Evolutionary conservation across 2,113 vertebrate genomes (phyloP), one percentile per base, ranked within the genome.

Genomic region (Cebidichthys violaceus): DNA sequence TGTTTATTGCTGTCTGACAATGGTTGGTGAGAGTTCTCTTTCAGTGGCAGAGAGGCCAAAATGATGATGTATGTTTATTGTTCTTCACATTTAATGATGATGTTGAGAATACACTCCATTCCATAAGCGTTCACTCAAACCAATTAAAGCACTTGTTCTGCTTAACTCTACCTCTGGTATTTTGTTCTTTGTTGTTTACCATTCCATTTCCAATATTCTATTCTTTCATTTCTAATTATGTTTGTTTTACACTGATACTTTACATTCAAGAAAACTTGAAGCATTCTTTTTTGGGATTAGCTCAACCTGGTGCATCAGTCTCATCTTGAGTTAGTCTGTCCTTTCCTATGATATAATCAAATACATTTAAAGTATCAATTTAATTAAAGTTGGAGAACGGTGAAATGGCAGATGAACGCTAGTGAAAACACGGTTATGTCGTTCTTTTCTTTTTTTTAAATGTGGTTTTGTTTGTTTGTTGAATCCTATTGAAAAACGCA

Each of bases 61-160:
- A 80, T 88, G 77, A 86, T 90, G 83, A 82, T 92, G 88, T 94
- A 85, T 90, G 92, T 93, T 92, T 90, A 86, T 88, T 93, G 92
- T 92, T 91, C 89, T 84, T 90, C 84, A 92, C 89, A 88, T 89
- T 88, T 92, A 86, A 81, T 82, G 82, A 86, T 86, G 70, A 82
- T 86, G 73, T 89, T 81, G 15, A 84, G 78, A 83, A 83, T 93
- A 93, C 90, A 94, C 93, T 94, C 92, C 93, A 94, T 95, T 93
- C 92, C 93, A 94, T 91, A 92, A 92, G 88, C 89, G 76, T 94
- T 92, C 92, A 93, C 94, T 95, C 92, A 94, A 94, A 94, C 88
- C 89, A 95, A 95, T 95, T 91, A 95, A 95, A 95, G 93, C 94
- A 95, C 94, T 94, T 94, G 93, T 92, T 94, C 93, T 92, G 94